A percentile compares a stretch with the other conserved stretches of the same genome.
Conservation (phyloP, 2,113 vertebrate species). For the Sigmodon hispidus region DNA sequence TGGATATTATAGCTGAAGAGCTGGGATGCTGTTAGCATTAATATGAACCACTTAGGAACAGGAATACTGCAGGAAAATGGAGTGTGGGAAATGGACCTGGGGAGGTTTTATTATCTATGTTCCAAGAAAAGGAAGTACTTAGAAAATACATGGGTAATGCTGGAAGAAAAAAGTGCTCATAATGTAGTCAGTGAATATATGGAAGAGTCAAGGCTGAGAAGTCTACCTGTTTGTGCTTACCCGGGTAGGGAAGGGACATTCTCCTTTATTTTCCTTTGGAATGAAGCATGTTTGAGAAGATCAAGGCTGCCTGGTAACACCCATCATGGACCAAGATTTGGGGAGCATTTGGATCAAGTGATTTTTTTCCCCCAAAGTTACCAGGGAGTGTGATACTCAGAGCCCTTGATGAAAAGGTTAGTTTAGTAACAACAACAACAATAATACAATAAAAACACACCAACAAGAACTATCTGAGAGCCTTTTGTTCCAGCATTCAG, state of each 20-base stretch:
- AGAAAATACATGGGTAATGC: slow-evolving; percentile 41
- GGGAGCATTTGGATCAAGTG: slow-evolving; percentile 1
- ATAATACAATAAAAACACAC: slow-evolving; percentile 20
- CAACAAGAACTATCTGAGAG: slow-evolving; percentile 34
- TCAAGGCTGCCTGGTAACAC: slow-evolving; percentile 40
- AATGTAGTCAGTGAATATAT: slow-evolving; percentile 34
- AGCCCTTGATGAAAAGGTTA: background rate
- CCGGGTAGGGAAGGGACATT: background rate
- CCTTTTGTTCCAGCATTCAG: background rate
- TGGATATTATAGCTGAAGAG: slow-evolving; percentile 42
- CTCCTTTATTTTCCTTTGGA: slow-evolving; percentile 54
- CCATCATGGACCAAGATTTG: slow-evolving; percentile 4
- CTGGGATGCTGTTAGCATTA: slow-evolving; percentile 49
- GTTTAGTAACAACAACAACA: slow-evolving; percentile 36
- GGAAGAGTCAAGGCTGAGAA: slow-evolving; percentile 47
- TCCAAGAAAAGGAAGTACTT: slow-evolving; percentile 43
- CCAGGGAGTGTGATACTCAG: background rate
- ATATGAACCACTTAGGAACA: slow-evolving; percentile 58
- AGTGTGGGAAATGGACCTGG: background rate
- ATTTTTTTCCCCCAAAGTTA: background rate
- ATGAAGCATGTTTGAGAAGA: background rate
- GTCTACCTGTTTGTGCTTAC: background rate
- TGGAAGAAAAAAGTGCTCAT: background rate
- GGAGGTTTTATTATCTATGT: background rate
- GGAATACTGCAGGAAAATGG: slow-evolving; percentile 27